Base-by-base conservation (phyloP, 2,797 vertebrate genomes). In the Coregonus ussuriensis region DNA sequence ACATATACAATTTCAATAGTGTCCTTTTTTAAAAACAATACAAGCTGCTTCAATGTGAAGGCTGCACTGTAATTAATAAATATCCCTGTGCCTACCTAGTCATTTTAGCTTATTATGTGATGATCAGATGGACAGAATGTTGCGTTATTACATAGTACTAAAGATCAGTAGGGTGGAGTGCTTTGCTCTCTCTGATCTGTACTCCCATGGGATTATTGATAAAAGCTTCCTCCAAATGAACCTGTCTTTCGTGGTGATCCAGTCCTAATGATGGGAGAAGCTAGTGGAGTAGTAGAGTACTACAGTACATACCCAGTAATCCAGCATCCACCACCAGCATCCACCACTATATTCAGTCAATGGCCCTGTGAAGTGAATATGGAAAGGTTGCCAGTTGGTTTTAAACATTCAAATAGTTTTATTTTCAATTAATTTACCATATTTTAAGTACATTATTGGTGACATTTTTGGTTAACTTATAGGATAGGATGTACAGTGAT, bases 191-290 rank as follows among this genome's bases (percentile, higher is more conserved):
- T 70, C n/a, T 37, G 2, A 70, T 18, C 15, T n/a, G 18, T 21
- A 25, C 37, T 51, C 68, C 47, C 11, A 4, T 16, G 70, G 70
- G 47, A 71, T 71, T 16, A 71, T 71, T 53, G 70, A 29, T 53
- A 25, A 16, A 14, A 52, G 35, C 41, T 70, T 15, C 16, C 21
- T 52, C 25, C 9, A 29, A 51, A 31, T 25, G 14, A 51, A 25
- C 1, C 1, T 11, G 47, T 21, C 70, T 53, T 52, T 33, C 31
- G 37, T 53, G 41, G 18, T 18, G 11, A 29, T 71, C 16, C 6
- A 9, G n/a, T n/a, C 37, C 37, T 41, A 37, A 35, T 68, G 31
- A 18, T 33, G 6, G 33, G 66, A 33, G 13, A 33, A 37, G 6
- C 67, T 69, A 37, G 33, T 18, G 35, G 35, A 33, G 66, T 31